A percentile compares a stretch with the other conserved stretches of the same genome.
These are phyloP conservation scores for Gallinago nigripennis DNA, from an alignment of 2,797 vertebrate species.

Conservation along the genomic window DNA sequence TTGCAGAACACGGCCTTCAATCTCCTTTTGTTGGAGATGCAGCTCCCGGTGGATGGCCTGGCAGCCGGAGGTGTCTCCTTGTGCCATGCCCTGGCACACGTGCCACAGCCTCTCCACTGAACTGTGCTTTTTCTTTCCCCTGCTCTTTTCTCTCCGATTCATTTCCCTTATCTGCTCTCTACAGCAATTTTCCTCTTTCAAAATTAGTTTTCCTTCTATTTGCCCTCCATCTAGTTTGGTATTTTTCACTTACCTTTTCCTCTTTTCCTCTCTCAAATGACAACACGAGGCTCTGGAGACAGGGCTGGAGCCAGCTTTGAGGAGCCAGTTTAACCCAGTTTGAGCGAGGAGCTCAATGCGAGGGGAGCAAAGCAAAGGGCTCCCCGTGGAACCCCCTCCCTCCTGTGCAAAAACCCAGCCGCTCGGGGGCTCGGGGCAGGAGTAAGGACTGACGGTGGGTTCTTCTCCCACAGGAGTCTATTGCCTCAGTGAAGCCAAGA, in stretches of 20 bases:
- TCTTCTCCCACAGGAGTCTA: neutral
- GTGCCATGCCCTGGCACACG: constrained; percentile 13
- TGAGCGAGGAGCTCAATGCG: neutral
- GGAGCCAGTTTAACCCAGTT: neutral
- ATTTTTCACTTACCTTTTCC: neutral
- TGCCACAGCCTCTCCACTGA: neutral
- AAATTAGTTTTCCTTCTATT: neutral
- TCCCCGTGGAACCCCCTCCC: neutral
- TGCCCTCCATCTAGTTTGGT: neutral
- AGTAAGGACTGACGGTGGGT: neutral
- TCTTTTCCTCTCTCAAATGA: neutral
- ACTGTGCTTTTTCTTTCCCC: neutral
- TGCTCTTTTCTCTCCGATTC: constrained; percentile 1
- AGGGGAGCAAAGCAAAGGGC: neutral
- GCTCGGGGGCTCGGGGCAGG: neutral
- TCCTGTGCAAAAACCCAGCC: neutral
- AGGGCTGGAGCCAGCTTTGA: neutral
- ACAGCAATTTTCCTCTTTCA: constrained; percentile 18
- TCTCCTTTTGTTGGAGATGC: constrained; percentile 13
- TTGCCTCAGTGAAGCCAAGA: neutral
- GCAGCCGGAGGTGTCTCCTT: neutral
- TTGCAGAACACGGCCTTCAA: neutral
- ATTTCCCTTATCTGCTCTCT: constrained; percentile 31
- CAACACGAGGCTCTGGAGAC: neutral
- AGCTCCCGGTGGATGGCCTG: neutral